Evolutionary conservation across 2,888 invertebrate genomes (phyloP).

Genomic region (Chrysolina oricalcia): DNA sequence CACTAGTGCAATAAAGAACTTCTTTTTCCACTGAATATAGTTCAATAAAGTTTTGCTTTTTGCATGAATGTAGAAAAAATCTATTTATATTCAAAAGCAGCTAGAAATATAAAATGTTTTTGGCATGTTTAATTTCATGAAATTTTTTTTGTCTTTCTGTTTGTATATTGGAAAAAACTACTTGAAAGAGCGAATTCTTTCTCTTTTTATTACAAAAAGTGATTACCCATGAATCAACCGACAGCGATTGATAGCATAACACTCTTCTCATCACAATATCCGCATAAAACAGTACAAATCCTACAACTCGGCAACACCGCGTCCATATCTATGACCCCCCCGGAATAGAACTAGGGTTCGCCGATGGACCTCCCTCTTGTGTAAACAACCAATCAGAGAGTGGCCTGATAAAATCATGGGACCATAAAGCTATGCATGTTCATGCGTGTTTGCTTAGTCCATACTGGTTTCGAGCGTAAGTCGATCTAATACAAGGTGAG

Average conservation of each 20-base stretch:
- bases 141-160: too few relatives aligned
- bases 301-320: slow-evolving; percentile 39
- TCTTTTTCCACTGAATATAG: too few relatives aligned
- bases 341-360: slow-evolving; percentile 58
- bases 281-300: neutral
- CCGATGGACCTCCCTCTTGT: slow-evolving; percentile 68
- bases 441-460: slow-evolving; percentile 66
- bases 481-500: slow-evolving; percentile 45
- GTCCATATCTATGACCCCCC: slow-evolving; percentile 64
- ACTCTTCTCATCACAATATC: neutral
- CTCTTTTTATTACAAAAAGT: neutral
- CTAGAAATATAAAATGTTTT: too few relatives aligned
- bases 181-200: too few relatives aligned
- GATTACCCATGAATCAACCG: neutral
- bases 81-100: too few relatives aligned
- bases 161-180: too few relatives aligned
- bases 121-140: too few relatives aligned
- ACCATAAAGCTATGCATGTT: slow-evolving; percentile 71
- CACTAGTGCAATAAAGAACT: too few relatives aligned
- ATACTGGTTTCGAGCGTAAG: slow-evolving; percentile 48
- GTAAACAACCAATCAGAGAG: slow-evolving; percentile 72
- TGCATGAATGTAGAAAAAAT: too few relatives aligned
- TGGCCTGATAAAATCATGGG: slow-evolving; percentile 72
- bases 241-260: neutral
- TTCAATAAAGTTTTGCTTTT: too few relatives aligned